Conservation (phyloP, 2,888 invertebrate genomes). For the Nasonia oneida region DNA sequence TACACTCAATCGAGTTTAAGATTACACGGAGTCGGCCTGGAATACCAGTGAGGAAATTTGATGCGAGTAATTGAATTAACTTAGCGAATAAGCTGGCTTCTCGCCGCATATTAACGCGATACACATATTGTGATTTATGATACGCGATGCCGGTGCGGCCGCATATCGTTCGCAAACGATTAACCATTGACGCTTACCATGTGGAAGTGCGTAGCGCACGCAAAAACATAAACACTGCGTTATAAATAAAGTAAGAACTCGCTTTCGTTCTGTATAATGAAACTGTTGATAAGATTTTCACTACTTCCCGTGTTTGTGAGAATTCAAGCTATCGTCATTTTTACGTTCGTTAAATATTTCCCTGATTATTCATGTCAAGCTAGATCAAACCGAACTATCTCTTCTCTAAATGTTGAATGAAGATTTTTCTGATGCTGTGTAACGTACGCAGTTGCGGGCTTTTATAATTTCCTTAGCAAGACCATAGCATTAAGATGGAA, state of each 20-base stretch:
- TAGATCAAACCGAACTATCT: too few species aligned
- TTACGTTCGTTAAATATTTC: background rate
- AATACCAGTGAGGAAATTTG: conserved; percentile 33
- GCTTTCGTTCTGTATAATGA: background rate
- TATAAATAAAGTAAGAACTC: background rate
- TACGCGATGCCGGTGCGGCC: background rate
- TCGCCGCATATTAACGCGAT: conserved; percentile 18
- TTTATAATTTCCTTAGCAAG: background rate
- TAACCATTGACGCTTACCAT: background rate
- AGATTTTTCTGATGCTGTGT: background rate
- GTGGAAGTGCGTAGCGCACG: background rate
- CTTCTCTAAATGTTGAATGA: background rate
- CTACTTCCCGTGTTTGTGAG: background rate
- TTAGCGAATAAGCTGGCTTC: conserved; percentile 29
- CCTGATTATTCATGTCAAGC: too few species aligned
- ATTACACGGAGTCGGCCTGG: background rate
- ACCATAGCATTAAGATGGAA: background rate
- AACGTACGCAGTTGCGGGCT: background rate
- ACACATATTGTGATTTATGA: conserved; percentile 36
- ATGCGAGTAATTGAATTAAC: conserved; percentile 36
- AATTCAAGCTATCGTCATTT: background rate
- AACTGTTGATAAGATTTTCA: background rate
- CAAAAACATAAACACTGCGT: background rate
- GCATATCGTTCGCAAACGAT: background rate
- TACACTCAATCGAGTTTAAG: conserved; percentile 10